A percentile compares a stretch with the other conserved stretches of the same genome.
phyloP scores from a whole-genome alignment of 2,113 vertebrate species.

The Eurypyga helias region DNA sequence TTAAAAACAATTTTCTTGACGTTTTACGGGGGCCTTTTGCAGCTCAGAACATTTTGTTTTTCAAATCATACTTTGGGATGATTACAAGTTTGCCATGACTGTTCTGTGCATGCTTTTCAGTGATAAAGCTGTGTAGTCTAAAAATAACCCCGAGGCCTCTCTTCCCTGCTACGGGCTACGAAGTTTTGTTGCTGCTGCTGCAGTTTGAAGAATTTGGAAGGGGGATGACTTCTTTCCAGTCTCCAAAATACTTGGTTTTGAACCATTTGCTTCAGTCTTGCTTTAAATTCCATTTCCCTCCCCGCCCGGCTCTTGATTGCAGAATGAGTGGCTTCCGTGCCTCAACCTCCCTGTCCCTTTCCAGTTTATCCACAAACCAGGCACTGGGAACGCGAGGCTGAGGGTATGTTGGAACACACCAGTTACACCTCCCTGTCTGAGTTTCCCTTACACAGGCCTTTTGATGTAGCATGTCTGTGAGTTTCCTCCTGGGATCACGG shows the following conservation, averaged over 20 bases:
- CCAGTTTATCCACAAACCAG: not conserved
- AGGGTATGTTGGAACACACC: not conserved
- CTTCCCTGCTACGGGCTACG: not conserved
- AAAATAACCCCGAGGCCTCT: not conserved
- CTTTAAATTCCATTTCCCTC: not conserved
- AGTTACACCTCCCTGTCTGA: not conserved
- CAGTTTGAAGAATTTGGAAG: not conserved
- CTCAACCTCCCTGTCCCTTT: not conserved
- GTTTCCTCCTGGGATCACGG: not conserved
- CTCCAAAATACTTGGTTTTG: not conserved
- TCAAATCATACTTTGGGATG: not conserved
- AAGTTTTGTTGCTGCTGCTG: not conserved
- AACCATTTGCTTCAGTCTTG: not conserved
- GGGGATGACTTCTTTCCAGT: not conserved
- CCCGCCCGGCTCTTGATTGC: not conserved
- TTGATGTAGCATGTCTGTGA: not conserved
- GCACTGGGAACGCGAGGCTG: not conserved
- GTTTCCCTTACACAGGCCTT: not conserved
- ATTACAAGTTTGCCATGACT: not conserved
- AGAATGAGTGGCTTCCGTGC: not conserved
- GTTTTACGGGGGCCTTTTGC: not conserved
- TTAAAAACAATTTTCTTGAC: not conserved
- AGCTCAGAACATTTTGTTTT: not conserved
- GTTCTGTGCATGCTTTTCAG: not conserved
- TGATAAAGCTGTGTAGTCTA: not conserved